Base-by-base conservation (phyloP, 1,140 invertebrate genomes). In the Solenopsis invicta region DNA sequence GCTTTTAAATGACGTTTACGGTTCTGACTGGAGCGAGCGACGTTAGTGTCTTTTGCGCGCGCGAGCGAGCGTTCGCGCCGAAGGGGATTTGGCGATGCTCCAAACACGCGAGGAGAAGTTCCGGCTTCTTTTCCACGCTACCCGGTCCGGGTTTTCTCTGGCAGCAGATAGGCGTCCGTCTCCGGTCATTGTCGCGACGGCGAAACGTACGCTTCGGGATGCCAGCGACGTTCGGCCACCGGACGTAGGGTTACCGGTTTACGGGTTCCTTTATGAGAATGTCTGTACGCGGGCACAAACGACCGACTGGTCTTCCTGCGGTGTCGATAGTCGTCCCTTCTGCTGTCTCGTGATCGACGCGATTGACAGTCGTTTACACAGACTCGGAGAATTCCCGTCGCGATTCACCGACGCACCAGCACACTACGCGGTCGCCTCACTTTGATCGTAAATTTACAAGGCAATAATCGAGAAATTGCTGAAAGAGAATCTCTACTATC, bases 1-100 rank as follows among this genome's bases (percentile, higher is more conserved):
- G 85, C 85, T 86, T 86, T 86, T 81, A 86, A 86, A 86, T 77
- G 54, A 45, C 52, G 85, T 54, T 80, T 37, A 54, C 64, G 10
- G 85, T 9, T 52, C 54, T 29, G 62, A 37, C 62, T 59, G 62
- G 21, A 16, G 66, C 52, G 50, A 52, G 16, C 71, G 59, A 16
- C 21, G 66, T 71, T 50, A 66, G 37, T 69, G 48, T 86, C 84
- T 67, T 54, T 29, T 66, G 13, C 59, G 52, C 52, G 56, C 29
- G 81, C 41, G 50, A 64, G 81, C 41, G 50, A 64, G 48, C 80
- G 41, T 59, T 41, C 82, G 61, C 56, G 18, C 21, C 61, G 50
- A 62, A 54, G 48, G 59, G 52, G 16, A 4, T 71, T 61, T 86
- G 85, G 85, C 85, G 50, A 10, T 34, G 21, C 41, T 86, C 85